A percentile compares a stretch with the other conserved stretches of the same genome.
Conservation (phyloP, 2,113 vertebrate genomes). For the Eulemur rufifrons region DNA sequence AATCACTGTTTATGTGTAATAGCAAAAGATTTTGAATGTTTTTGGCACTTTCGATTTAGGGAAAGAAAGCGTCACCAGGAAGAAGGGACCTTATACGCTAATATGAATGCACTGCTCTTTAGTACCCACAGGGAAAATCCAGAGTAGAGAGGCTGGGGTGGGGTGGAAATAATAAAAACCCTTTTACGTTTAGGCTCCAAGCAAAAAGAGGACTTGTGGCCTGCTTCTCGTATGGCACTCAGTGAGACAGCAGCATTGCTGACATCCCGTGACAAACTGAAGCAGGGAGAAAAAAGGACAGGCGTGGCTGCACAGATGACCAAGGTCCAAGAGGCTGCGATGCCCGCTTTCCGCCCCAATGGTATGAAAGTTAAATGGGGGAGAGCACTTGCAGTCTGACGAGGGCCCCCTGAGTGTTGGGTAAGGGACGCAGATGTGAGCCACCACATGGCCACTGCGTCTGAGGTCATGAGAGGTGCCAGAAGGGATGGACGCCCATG, state of each 20-base stretch:
- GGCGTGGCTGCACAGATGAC: no score
- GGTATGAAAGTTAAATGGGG: neutral
- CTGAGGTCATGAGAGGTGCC: neutral
- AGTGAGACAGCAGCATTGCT: neutral
- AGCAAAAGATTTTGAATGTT: neutral
- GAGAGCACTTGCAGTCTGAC: neutral
- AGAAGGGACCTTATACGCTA: neutral
- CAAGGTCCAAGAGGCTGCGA: neutral
- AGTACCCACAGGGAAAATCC: neutral
- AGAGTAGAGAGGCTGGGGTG: neutral
- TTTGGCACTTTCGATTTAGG: neutral
- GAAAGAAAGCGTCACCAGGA: neutral
- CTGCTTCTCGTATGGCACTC: fast-evolving
- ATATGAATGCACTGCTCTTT: neutral
- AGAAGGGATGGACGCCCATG: neutral
- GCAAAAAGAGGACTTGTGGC: neutral
- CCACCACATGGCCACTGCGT: fast-evolving
- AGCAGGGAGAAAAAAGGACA: neutral
- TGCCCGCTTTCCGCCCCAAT: neutral
- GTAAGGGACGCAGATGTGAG: neutral
- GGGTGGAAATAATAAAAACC: neutral
- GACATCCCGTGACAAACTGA: neutral
- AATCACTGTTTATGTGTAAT: neutral
- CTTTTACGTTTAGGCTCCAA: neutral
- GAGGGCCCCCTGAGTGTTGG: neutral